These are phyloP conservation scores for Sycobia sp. DNA, from an alignment of 1,140 invertebrate species.

Conservation along the genomic window DNA sequence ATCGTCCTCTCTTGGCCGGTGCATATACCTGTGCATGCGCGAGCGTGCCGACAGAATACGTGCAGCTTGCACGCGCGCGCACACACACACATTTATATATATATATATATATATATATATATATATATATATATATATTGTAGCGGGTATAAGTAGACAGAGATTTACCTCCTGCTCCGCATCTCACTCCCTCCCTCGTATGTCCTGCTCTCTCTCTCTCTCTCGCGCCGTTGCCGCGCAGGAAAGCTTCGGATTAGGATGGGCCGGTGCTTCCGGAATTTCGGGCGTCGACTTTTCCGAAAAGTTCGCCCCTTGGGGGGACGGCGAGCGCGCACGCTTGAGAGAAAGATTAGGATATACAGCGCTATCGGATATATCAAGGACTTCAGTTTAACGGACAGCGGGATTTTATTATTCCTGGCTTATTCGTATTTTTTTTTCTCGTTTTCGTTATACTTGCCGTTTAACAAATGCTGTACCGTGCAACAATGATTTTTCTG, in stretches of 20 bases:
- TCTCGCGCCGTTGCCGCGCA: neutral
- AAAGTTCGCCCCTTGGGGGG: conserved; percentile 42
- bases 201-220: no score
- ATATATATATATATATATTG: no score
- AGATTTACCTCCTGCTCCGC: conserved; percentile 36
- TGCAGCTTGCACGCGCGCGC: neutral
- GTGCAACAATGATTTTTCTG: no score
- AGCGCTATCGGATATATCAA: conserved; percentile 32
- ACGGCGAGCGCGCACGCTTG: neutral
- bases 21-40: neutral
- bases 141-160: conserved; percentile 39
- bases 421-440: no score
- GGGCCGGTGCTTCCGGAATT: conserved; percentile 34
- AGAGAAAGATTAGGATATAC: conserved; percentile 5
- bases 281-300: conserved; percentile 36
- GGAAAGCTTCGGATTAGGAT: conserved; percentile 32
- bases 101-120: no score
- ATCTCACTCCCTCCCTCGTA: no score
- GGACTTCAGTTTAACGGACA: conserved; percentile 38
- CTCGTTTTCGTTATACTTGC: no score
- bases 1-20: no score
- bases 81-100: no score
- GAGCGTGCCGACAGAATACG: neutral
- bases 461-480: no score
- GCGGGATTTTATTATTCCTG: neutral